phyloP scores from a whole-genome alignment of 2,113 vertebrate species.

The Tachysurus fulvidraco region DNA sequence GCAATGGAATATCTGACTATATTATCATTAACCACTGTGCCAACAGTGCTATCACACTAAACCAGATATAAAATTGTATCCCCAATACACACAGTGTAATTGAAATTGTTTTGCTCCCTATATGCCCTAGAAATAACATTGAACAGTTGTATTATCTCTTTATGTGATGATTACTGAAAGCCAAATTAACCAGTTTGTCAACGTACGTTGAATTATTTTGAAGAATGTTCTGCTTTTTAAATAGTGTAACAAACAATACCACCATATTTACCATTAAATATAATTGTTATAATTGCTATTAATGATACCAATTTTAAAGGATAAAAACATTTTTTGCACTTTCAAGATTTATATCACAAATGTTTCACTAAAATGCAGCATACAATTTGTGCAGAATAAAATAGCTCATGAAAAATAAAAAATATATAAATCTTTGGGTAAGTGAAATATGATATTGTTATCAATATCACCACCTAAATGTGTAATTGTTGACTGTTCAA shows the following conservation, averaged over 20 bases:
- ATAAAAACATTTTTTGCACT: neutral
- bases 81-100: neutral
- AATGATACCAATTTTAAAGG: neutral
- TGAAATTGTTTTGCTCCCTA: neutral
- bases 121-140: neutral
- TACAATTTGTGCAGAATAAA: neutral
- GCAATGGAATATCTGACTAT: neutral
- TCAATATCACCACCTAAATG: neutral
- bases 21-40: neutral
- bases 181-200: neutral
- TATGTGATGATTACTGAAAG: neutral
- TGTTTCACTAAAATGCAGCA: neutral
- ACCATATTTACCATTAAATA: neutral
- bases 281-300: neutral
- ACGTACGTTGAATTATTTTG: neutral
- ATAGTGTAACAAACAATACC: neutral
- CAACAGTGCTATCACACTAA: neutral
- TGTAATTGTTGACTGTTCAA: neutral
- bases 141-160: neutral
- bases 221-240: neutral
- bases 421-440: neutral
- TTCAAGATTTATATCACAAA: neutral
- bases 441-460: neutral
- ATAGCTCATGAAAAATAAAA: neutral
- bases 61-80: neutral